Conservation (phyloP, 2,113 vertebrate species). For the Percina caprodes region DNA sequence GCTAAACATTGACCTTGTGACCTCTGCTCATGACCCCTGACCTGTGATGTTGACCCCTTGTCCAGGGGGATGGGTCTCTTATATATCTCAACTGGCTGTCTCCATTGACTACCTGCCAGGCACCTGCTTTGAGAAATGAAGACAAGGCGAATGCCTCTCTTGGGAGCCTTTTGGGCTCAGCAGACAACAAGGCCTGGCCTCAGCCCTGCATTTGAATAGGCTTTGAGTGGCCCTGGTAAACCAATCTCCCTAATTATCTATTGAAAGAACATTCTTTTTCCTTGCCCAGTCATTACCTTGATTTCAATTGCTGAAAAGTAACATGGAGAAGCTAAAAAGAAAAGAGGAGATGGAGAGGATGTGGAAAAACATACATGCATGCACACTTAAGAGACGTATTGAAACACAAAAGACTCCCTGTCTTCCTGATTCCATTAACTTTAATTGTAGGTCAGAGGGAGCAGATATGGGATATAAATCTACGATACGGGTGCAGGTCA, state of each 20-base stretch:
- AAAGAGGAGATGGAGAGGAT: conserved; percentile 60
- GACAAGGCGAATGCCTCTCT: conserved; percentile 88
- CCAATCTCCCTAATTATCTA: conserved; percentile 97
- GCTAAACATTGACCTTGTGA: conserved; percentile 90
- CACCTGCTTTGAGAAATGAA: conserved; percentile 94
- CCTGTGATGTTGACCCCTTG: conserved; percentile 89
- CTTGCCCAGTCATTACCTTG: conserved; percentile 87
- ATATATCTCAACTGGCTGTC: conserved; percentile 83
- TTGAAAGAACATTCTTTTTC: conserved; percentile 87
- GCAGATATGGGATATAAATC: conserved; percentile 80
- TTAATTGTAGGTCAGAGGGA: conserved; percentile 78
- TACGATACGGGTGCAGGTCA: conserved; percentile 66
- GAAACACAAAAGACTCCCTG: conserved; percentile 60
- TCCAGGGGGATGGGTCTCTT: conserved; percentile 80
- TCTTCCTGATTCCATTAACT: conserved; percentile 76
- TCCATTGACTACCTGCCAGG: conserved; percentile 97
- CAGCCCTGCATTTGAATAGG: conserved; percentile 83
- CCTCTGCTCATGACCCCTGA: conserved; percentile 89
- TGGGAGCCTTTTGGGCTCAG: conserved; percentile 85
- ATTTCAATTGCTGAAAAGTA: conserved; percentile 89
- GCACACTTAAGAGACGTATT: conserved; percentile 32
- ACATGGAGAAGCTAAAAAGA: conserved; percentile 77
- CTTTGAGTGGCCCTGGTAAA: conserved; percentile 86
- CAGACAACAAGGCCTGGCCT: conserved; percentile 83
- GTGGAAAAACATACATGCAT: conserved; percentile 67